phyloP scores from a whole-genome alignment of 2,797 vertebrate species.

The Channallabes apus region DNA sequence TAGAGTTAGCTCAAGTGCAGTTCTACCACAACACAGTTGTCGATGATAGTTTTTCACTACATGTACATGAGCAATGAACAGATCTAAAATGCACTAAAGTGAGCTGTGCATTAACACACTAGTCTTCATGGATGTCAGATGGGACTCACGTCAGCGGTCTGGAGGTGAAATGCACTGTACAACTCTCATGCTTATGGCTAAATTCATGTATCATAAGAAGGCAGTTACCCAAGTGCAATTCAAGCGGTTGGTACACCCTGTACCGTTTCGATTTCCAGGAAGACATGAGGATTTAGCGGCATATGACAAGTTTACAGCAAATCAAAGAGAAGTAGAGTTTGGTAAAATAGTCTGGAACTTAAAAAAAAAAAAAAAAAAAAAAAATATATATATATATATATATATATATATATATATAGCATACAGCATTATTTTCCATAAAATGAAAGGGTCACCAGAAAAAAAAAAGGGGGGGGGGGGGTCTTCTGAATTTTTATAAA shows the following conservation, averaged over 20 bases:
- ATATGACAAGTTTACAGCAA: slow-evolving; percentile 53
- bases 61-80: slow-evolving; percentile 12
- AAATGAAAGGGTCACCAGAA: neutral
- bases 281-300: slow-evolving; percentile 67
- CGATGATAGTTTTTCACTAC: neutral
- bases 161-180: slow-evolving; percentile 37
- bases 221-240: slow-evolving; percentile 76
- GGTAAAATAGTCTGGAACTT: slow-evolving; percentile 39
- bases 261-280: slow-evolving; percentile 69
- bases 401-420: neutral
- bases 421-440: slow-evolving; percentile 16
- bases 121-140: neutral
- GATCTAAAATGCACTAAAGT: slow-evolving; percentile 3
- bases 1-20: slow-evolving; percentile 10
- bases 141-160: slow-evolving; percentile 12
- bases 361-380: too few species aligned
- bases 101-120: slow-evolving; percentile 14
- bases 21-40: neutral
- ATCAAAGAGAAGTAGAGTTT: slow-evolving; percentile 58
- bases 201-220: slow-evolving; percentile 68
- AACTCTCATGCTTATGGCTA: slow-evolving; percentile 73
- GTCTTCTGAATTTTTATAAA: neutral
- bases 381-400: too few species aligned
- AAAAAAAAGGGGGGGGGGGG: too few species aligned
- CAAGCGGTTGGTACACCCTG: slow-evolving; percentile 66